Evolutionary conservation across 2,797 vertebrate species (phyloP).

Genomic region (Lepus oiostolus): DNA sequence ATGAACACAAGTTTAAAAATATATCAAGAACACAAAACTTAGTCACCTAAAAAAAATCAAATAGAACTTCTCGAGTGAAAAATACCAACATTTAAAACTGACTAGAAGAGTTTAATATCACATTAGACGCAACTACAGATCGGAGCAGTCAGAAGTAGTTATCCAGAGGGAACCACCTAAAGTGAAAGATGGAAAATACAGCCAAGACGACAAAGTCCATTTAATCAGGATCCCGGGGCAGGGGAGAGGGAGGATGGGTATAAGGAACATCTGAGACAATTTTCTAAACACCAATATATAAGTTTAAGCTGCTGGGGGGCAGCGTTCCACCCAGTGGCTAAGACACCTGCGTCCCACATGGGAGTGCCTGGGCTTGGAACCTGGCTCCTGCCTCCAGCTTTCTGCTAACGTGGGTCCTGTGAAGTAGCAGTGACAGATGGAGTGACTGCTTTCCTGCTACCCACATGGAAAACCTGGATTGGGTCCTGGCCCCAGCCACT

Average conservation of each 20-base stretch:
- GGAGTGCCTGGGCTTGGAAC: too few species aligned
- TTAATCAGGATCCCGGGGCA: neutral
- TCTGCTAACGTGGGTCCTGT: too few species aligned
- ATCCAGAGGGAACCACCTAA: neutral
- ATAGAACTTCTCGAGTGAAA: constrained; percentile 26
- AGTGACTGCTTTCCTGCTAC: too few species aligned
- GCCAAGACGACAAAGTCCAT: neutral
- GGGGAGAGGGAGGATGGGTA: too few species aligned
- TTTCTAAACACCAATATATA: neutral
- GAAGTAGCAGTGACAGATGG: too few species aligned
- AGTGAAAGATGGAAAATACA: neutral
- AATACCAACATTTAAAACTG: neutral
- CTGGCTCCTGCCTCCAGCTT: too few species aligned
- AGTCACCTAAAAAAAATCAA: neutral
- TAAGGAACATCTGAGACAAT: neutral
- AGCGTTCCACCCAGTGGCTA: too few species aligned
- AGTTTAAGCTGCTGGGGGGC: neutral
- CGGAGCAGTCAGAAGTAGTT: neutral
- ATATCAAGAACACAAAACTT: neutral
- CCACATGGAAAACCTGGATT: too few species aligned
- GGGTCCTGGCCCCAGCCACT: too few species aligned
- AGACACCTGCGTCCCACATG: too few species aligned
- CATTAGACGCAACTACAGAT: neutral
- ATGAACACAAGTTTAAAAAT: neutral
- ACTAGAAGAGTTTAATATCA: constrained; percentile 18